phyloP scores from a whole-genome alignment of 2,888 invertebrate species.

The Pegoplata infirma region DNA sequence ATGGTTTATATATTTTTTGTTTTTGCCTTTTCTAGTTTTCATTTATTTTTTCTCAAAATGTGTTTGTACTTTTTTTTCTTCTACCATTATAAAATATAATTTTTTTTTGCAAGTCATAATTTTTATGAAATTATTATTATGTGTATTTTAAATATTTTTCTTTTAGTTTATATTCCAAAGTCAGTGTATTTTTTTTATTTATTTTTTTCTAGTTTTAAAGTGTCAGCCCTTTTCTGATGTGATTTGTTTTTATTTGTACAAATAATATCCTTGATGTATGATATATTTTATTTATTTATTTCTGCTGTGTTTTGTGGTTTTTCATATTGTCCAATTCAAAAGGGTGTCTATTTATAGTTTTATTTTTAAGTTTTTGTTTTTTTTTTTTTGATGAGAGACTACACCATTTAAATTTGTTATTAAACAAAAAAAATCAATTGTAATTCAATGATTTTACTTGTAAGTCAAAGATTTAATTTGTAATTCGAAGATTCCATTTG shows the following conservation, averaged over 20 bases:
- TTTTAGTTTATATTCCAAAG: background rate
- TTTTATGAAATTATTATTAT: background rate
- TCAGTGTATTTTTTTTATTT: no score
- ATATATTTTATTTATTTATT: constrained; percentile 24
- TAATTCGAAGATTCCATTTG: no score
- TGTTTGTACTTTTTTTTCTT: constrained; percentile 12
- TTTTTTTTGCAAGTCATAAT: constrained; percentile 41
- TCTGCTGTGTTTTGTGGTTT: constrained; percentile 46
- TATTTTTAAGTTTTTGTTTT: background rate
- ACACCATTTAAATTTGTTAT: no score
- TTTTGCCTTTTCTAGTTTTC: background rate
- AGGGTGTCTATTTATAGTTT: constrained; percentile 13
- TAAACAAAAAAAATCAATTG: no score
- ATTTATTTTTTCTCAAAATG: constrained; percentile 10
- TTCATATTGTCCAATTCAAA: constrained; percentile 1
- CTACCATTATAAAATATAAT: constrained; percentile 1
- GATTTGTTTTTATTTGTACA: background rate
- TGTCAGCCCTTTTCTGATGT: background rate
- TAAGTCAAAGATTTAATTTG: no score
- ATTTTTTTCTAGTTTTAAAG: no score
- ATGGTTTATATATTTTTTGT: background rate
- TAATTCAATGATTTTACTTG: no score
- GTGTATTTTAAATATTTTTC: no score
- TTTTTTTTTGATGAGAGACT: constrained; percentile 17
- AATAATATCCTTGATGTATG: constrained; percentile 36